These are phyloP conservation scores for Lepidothrix coronata DNA, from an alignment of 2,113 vertebrate genomes.

Conservation along the genomic window DNA sequence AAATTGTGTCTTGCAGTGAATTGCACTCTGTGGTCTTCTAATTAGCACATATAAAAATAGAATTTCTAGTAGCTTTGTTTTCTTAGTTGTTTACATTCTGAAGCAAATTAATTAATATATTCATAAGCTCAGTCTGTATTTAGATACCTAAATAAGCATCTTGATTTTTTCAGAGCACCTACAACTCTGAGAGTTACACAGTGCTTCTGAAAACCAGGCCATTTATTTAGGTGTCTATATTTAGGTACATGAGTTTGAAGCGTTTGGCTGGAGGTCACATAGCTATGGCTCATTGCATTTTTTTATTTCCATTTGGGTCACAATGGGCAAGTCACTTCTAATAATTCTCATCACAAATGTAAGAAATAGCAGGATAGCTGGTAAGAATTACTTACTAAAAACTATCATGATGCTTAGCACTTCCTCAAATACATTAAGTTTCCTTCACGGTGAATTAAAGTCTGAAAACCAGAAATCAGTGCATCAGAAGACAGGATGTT, in stretches of 20 bases:
- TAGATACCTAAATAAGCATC: slow-evolving; percentile 1
- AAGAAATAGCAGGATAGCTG: background rate
- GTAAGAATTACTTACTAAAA: background rate
- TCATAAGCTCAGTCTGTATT: background rate
- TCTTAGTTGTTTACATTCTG: background rate
- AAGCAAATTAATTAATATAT: slow-evolving; percentile 9
- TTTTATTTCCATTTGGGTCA: slow-evolving; percentile 61
- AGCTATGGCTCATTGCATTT: slow-evolving; percentile 46
- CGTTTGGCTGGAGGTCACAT: slow-evolving; percentile 48
- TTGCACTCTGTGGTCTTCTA: background rate
- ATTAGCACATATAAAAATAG: slow-evolving; percentile 3
- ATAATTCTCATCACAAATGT: background rate
- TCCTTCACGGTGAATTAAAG: background rate
- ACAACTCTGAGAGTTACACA: background rate
- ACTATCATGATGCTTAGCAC: background rate
- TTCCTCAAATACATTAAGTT: background rate
- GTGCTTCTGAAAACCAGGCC: slow-evolving; percentile 53
- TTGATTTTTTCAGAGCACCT: slow-evolving; percentile 53
- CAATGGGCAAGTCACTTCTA: slow-evolving; percentile 44
- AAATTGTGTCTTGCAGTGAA: background rate
- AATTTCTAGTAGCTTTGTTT: background rate
- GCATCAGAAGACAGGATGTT: background rate
- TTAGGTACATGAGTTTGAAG: slow-evolving; percentile 60
- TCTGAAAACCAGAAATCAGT: background rate
- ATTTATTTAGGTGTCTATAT: slow-evolving; percentile 65